phyloP scores from a whole-genome alignment of 2,113 vertebrate species.

The Misgurnus anguillicaudatus region DNA sequence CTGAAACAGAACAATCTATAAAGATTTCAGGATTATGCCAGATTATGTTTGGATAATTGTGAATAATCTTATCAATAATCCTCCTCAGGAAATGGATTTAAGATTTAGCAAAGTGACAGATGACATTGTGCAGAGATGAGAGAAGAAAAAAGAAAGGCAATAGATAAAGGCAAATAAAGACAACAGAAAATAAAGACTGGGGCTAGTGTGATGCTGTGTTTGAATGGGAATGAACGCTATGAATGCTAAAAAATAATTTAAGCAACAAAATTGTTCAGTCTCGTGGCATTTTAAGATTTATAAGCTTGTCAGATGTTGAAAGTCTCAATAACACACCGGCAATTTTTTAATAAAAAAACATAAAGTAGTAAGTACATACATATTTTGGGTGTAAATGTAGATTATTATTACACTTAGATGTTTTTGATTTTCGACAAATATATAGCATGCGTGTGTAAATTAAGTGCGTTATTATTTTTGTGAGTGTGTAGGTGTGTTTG shows the following conservation, averaged over 20 bases:
- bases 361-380: background rate
- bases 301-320: background rate
- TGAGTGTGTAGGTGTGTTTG: conserved; percentile 51
- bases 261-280: background rate
- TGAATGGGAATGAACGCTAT: too few relatives aligned
- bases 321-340: too few relatives aligned
- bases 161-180: conserved; percentile 20
- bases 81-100: background rate
- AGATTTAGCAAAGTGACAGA: background rate
- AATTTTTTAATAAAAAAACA: background rate
- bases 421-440: conserved; percentile 4
- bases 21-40: conserved; percentile 13
- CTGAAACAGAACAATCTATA: background rate
- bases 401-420: background rate
- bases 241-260: background rate
- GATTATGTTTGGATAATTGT: conserved; percentile 36
- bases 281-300: background rate
- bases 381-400: background rate
- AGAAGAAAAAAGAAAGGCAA: background rate
- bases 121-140: background rate
- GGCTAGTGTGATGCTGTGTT: too few relatives aligned
- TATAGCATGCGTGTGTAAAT: background rate
- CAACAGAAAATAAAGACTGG: background rate
- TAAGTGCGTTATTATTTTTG: background rate
- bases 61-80: conserved; percentile 21